A percentile compares a stretch with the other conserved stretches of the same genome.
These are phyloP conservation scores for Automeris io DNA, from an alignment of 2,888 invertebrate species.

Conservation along the genomic window DNA sequence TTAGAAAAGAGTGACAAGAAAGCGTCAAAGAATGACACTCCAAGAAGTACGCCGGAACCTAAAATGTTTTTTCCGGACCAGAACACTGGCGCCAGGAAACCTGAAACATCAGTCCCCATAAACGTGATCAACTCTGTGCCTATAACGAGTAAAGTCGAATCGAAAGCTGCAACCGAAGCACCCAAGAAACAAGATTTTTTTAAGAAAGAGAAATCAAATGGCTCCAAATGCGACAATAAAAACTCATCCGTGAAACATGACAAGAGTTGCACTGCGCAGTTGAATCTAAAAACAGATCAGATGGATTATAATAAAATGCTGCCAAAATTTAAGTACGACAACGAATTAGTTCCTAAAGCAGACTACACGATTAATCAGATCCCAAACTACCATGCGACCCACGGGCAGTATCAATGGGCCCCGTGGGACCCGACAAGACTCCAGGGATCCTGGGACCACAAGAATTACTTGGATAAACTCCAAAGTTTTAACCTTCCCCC, in stretches of 20 bases:
- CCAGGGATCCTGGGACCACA: conserved; percentile 74
- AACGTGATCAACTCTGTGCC: conserved; percentile 63
- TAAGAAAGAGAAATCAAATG: conserved; percentile 68
- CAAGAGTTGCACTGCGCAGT: conserved; percentile 54
- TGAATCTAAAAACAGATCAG: conserved; percentile 58
- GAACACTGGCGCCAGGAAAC: conserved; percentile 50
- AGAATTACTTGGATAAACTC: conserved; percentile 78
- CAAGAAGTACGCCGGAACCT: conserved; percentile 60
- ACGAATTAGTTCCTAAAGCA: conserved; percentile 74
- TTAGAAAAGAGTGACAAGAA: conserved; percentile 65
- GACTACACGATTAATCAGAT: conserved; percentile 81
- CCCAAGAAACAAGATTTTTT: conserved; percentile 72
- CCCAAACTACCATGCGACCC: conserved; percentile 81
- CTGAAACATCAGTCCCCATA: conserved; percentile 65
- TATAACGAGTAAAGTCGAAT: conserved; percentile 54
- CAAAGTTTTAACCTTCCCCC: conserved; percentile 77
- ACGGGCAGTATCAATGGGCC: conserved; percentile 80
- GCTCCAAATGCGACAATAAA: conserved; percentile 54
- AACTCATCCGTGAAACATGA: conserved; percentile 62
- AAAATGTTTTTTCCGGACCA: conserved; percentile 71
- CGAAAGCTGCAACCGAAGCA: conserved; percentile 49
- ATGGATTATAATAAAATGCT: conserved; percentile 74
- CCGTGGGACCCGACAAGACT: conserved; percentile 74
- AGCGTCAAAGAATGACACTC: conserved; percentile 50
- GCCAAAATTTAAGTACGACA: conserved; percentile 71